Conservation (phyloP, 2,888 invertebrate species). For the Pemphredon lugubris region DNA sequence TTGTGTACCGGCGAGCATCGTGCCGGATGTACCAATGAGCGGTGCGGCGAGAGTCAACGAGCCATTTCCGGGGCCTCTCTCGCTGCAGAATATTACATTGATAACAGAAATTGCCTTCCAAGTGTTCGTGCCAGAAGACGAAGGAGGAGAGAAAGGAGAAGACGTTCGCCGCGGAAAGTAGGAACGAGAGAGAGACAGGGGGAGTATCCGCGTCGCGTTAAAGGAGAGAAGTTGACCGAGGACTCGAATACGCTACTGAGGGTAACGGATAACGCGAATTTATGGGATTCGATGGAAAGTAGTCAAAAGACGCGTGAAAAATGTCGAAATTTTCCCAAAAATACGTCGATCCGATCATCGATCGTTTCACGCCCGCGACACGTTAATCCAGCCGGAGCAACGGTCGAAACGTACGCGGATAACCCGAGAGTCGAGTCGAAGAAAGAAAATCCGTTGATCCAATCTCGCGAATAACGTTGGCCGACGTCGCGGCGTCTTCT, state of each 20-base stretch:
- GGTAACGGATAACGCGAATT: no score
- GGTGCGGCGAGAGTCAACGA: constrained; percentile 77
- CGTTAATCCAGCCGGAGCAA: no score
- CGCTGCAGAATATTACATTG: constrained; percentile 75
- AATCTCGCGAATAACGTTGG: constrained; percentile 43
- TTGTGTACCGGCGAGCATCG: constrained; percentile 71
- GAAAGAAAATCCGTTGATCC: constrained; percentile 24
- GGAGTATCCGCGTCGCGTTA: not conserved
- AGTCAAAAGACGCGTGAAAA: not conserved
- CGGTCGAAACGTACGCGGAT: no score
- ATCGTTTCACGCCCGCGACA: no score
- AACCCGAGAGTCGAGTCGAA: no score
- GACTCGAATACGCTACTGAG: no score
- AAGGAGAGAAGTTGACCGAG: not conserved
- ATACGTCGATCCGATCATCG: no score
- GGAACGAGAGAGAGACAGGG: not conserved
- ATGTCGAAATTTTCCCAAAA: no score
- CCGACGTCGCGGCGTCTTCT: constrained; percentile 10
- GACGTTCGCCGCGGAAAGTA: constrained; percentile 40
- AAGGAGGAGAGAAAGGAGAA: constrained; percentile 27
- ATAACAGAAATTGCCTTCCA: constrained; percentile 75
- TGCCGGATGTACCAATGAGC: constrained; percentile 80
- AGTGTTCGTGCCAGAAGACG: constrained; percentile 57
- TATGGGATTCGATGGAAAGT: not conserved
- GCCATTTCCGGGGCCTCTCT: constrained; percentile 77